Percentiles rank a stretch among this genome's conserved stretches.
These are phyloP conservation scores for Phytoseiulus persimilis DNA, from an alignment of 2,888 invertebrate genomes.

Conservation along the genomic window DNA sequence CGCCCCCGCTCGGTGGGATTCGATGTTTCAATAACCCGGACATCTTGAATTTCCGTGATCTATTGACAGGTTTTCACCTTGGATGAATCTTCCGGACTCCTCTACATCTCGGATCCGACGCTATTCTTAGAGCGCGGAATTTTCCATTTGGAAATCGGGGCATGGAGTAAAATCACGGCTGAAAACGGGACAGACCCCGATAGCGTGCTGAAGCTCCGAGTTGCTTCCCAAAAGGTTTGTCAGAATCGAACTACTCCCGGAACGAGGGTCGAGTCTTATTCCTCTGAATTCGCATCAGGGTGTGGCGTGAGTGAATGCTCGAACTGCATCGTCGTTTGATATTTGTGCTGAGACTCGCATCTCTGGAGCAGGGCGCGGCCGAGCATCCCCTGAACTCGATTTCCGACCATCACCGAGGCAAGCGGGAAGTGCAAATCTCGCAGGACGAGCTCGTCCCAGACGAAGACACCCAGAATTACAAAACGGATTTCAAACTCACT, in stretches of 20 bases:
- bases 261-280: too few species aligned
- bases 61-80: constrained; percentile 16
- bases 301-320: too few species aligned
- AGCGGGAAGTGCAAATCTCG: constrained; percentile 15
- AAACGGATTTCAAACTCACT: constrained; percentile 30
- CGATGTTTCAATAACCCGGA: too few species aligned
- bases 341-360: background rate
- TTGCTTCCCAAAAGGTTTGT: constrained; percentile 16
- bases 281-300: too few species aligned
- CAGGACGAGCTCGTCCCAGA: constrained; percentile 28
- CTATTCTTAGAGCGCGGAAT: background rate
- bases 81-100: constrained; percentile 10
- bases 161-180: background rate
- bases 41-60: too few species aligned
- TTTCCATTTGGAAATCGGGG: constrained; percentile 31
- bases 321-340: too few species aligned
- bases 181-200: constrained; percentile 22
- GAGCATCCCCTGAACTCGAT: background rate
- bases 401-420: background rate
- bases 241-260: too few species aligned
- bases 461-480: constrained; percentile 11
- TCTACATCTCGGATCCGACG: constrained; percentile 13
- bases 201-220: constrained; percentile 30
- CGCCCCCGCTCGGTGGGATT: too few species aligned
- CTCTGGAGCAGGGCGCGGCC: background rate